Evolutionary conservation across 2,113 vertebrate species (phyloP).

Genomic region (Rhinopomastus cyanomelas): DNA sequence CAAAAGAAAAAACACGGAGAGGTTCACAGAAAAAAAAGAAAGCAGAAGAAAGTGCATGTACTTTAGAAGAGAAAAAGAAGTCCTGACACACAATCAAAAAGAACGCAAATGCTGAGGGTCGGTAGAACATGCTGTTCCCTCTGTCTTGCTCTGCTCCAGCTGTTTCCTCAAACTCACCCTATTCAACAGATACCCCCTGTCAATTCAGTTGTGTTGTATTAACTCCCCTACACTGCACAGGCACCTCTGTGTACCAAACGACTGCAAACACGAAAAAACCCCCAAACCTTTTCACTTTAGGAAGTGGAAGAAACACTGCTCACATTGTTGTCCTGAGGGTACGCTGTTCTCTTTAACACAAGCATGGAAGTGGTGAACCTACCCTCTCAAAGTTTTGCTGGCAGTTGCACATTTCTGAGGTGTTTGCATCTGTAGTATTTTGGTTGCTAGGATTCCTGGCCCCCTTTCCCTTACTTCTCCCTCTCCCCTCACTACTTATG

Average conservation of each 20-base stretch:
- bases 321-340: rapidly evolving
- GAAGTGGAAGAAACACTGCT: background rate
- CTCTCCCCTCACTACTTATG: background rate
- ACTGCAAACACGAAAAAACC: background rate
- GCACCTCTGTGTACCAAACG: background rate
- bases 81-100: background rate
- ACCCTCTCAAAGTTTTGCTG: background rate
- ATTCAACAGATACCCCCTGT: background rate
- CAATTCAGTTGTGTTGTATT: background rate
- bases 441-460: conserved; percentile 54
- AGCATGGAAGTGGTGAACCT: background rate
- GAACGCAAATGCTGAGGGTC: background rate
- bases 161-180: background rate
- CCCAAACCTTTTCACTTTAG: background rate
- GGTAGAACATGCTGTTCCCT: background rate
- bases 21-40: background rate
- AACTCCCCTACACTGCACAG: background rate
- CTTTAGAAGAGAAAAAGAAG: conserved; percentile 8
- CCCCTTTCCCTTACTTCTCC: background rate
- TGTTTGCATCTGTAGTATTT: conserved; percentile 25
- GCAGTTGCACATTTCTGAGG: conserved; percentile 22
- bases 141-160: background rate
- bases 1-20: background rate
- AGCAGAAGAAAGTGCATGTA: background rate
- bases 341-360: background rate